phyloP scores from a whole-genome alignment of 1,140 invertebrate species.

The Eriosoma lanigerum region DNA sequence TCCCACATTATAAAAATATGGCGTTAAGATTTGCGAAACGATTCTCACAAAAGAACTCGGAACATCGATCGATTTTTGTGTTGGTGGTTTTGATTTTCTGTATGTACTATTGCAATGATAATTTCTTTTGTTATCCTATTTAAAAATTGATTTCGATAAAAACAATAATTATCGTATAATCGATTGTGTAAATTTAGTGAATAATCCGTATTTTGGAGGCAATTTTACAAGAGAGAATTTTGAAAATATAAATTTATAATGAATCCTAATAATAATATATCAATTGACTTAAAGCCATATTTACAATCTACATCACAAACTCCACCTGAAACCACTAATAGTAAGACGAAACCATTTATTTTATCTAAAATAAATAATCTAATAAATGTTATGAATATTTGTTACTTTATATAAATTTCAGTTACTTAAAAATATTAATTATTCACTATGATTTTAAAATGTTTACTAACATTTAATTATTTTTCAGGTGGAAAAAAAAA shows the following conservation, averaged over 20 bases:
- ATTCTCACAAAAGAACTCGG: not conserved
- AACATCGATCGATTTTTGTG: slow-evolving; percentile 24
- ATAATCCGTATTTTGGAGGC: slow-evolving; percentile 40
- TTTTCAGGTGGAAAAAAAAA: slow-evolving; percentile 21
- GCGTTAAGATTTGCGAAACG: too few relatives aligned
- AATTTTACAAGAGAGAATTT: slow-evolving; percentile 4
- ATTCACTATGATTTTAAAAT: not conserved
- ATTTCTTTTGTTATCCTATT: not conserved
- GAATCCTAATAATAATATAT: slow-evolving; percentile 24
- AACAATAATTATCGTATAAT: slow-evolving; percentile 23
- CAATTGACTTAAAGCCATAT: slow-evolving; percentile 38
- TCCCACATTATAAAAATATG: too few relatives aligned
- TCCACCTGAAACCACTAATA: not conserved
- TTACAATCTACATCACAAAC: slow-evolving; percentile 18
- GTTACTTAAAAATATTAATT: not conserved
- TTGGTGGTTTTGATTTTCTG: not conserved
- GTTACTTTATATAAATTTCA: not conserved
- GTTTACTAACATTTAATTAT: too few relatives aligned
- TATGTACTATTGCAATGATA: not conserved
- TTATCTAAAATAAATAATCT: not conserved
- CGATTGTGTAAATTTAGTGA: slow-evolving; percentile 18
- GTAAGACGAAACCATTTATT: not conserved
- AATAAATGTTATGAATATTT: not conserved
- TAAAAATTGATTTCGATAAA: slow-evolving; percentile 45
- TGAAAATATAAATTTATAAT: not conserved